Conservation (phyloP, 2,888 invertebrate genomes). For the Heliothis peltigera region DNA sequence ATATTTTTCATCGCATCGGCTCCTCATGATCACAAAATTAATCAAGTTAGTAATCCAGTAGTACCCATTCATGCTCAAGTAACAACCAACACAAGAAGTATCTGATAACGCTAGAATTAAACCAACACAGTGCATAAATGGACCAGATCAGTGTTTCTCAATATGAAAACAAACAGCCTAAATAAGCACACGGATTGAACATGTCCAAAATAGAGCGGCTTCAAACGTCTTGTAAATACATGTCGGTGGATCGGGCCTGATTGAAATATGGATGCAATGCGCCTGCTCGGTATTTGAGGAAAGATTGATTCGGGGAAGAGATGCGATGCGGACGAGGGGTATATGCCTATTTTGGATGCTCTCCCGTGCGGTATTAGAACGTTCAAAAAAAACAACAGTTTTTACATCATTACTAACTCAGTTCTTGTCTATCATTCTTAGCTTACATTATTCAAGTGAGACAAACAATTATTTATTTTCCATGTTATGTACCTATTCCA, state of each 20-base stretch:
- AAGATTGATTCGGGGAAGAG: slow-evolving; percentile 56
- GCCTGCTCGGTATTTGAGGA: slow-evolving; percentile 71
- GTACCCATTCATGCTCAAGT: neutral
- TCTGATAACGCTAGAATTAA: slow-evolving; percentile 45
- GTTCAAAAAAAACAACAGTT: no score
- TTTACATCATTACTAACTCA: no score
- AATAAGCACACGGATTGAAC: slow-evolving; percentile 78
- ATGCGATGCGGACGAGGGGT: slow-evolving; percentile 16
- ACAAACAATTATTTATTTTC: slow-evolving; percentile 16
- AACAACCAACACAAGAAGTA: slow-evolving; percentile 18
- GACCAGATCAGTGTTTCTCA: slow-evolving; percentile 74
- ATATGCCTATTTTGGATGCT: slow-evolving; percentile 38
- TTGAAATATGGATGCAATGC: slow-evolving; percentile 83
- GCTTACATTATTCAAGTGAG: slow-evolving; percentile 11
- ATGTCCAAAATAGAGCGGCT: slow-evolving; percentile 81
- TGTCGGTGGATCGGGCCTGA: slow-evolving; percentile 77
- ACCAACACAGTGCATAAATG: slow-evolving; percentile 62
- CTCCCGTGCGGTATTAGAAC: neutral
- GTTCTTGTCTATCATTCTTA: neutral
- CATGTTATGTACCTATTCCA: slow-evolving; percentile 2
- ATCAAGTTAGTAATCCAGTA: neutral
- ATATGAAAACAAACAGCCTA: slow-evolving; percentile 79
- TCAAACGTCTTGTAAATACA: slow-evolving; percentile 80
- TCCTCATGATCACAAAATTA: neutral
- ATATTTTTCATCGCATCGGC: no score